Conservation (phyloP, 2,113 vertebrate species). For the Anguilla rostrata region DNA sequence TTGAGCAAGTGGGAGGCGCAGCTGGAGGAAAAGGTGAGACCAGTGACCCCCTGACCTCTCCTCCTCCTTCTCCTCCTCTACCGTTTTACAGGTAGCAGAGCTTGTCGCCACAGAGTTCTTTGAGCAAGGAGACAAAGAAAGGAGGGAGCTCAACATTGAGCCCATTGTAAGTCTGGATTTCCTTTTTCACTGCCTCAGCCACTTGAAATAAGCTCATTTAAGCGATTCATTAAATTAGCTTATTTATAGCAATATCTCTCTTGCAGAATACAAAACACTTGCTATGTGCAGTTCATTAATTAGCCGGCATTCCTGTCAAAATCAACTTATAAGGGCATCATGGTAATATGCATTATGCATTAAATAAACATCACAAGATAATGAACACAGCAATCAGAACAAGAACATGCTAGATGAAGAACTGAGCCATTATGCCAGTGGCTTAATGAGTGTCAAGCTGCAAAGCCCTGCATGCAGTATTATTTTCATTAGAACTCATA, state of each 20-base stretch:
- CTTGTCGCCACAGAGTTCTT: constrained; percentile 96
- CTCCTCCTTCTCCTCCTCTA: constrained; percentile 11
- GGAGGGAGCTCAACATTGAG: constrained; percentile 91
- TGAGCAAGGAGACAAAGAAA: constrained; percentile 95
- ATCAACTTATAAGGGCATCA: too few species aligned
- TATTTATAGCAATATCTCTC: too few species aligned
- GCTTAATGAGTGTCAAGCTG: too few species aligned
- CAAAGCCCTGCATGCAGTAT: too few species aligned
- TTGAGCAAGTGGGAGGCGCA: neutral
- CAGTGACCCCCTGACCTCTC: neutral
- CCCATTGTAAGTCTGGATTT: constrained; percentile 80
- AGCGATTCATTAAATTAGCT: too few species aligned
- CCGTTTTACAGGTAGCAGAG: constrained; percentile 83
- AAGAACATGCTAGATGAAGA: too few species aligned
- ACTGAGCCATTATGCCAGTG: too few species aligned
- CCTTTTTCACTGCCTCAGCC: neutral
- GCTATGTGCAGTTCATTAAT: neutral
- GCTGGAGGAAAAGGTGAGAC: neutral
- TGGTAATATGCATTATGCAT: too few species aligned
- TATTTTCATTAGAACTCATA: too few species aligned
- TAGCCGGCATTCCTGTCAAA: neutral
- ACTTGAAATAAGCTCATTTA: neutral
- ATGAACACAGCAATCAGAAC: too few species aligned
- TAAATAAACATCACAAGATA: too few species aligned
- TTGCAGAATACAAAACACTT: too few species aligned